Conservation (phyloP, 2,113 vertebrate species). For the Erythrocercus mccallii region DNA sequence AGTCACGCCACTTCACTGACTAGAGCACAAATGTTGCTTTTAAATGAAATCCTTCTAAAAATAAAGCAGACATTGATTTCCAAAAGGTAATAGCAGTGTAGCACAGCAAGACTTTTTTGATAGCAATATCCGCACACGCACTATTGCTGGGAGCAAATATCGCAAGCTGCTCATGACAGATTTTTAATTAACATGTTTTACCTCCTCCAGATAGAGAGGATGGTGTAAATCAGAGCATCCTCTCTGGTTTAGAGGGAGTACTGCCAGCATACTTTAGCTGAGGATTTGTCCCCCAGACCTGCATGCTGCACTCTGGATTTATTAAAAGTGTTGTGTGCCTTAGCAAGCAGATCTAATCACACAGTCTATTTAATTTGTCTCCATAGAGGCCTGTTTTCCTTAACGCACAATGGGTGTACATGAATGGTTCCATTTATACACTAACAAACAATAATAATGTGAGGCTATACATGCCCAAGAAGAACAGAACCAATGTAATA, state of each 20-base stretch:
- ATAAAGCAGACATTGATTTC: not conserved
- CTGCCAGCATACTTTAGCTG: not conserved
- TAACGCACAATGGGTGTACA: not conserved
- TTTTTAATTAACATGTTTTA: slow-evolving; percentile 54
- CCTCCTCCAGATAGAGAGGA: not conserved
- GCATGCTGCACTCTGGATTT: not conserved
- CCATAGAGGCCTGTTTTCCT: not conserved
- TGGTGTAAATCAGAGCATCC: slow-evolving; percentile 15
- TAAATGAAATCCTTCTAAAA: not conserved
- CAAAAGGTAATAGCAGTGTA: not conserved
- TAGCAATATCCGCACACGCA: not conserved
- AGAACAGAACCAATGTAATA: not conserved
- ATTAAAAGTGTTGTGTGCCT: not conserved
- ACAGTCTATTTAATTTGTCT: not conserved
- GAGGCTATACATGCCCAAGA: not conserved
- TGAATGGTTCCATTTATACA: not conserved
- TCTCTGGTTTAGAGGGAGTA: not conserved
- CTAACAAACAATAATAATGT: not conserved
- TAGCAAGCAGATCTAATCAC: not conserved
- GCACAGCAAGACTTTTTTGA: not conserved
- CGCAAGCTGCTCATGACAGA: slow-evolving; percentile 43
- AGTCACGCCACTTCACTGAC: not conserved
- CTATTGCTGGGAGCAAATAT: slow-evolving; percentile 28
- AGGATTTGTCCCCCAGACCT: not conserved
- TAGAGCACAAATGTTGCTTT: not conserved